phyloP scores from a whole-genome alignment of 2,113 vertebrate genomes.

The Calyptommatus sinebrachiatus region DNA sequence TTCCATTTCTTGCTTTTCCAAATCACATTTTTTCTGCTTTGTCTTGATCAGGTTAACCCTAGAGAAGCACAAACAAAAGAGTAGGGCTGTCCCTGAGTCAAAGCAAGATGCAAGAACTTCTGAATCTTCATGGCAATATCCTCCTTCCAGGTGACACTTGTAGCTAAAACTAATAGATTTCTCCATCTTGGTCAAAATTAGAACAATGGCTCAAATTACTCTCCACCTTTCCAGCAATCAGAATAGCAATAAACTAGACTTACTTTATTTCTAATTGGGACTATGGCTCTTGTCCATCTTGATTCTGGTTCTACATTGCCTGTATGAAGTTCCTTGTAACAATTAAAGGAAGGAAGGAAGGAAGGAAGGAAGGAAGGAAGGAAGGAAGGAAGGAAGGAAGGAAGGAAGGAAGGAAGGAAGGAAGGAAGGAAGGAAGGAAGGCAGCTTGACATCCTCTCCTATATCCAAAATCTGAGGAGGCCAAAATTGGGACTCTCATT shows the following conservation, averaged over 20 bases:
- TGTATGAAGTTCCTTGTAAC: too few species aligned
- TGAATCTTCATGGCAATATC: not conserved
- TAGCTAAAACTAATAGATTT: not conserved
- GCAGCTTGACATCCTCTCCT: not conserved
- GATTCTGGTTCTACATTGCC: too few species aligned
- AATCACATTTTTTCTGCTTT: conserved; percentile 61
- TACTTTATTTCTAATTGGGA: too few species aligned
- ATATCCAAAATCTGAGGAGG: not conserved
- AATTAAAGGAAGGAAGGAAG: not conserved
- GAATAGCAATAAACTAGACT: too few species aligned
- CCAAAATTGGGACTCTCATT: too few species aligned
- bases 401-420: too few species aligned
- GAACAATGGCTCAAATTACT: too few species aligned
- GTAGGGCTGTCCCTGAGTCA: not conserved
- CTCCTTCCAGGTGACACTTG: not conserved
- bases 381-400: not conserved
- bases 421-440: not conserved
- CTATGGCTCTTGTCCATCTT: too few species aligned
- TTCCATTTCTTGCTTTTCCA: not conserved
- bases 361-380: not conserved
- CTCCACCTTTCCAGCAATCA: too few species aligned
- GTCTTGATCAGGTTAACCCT: conserved; percentile 79
- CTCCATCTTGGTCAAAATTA: too few species aligned
- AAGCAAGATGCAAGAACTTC: not conserved
- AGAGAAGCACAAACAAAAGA: conserved; percentile 36